Evolutionary conservation across 1,140 invertebrate genomes (phyloP).

Genomic region (Atopsyche davidsoni): DNA sequence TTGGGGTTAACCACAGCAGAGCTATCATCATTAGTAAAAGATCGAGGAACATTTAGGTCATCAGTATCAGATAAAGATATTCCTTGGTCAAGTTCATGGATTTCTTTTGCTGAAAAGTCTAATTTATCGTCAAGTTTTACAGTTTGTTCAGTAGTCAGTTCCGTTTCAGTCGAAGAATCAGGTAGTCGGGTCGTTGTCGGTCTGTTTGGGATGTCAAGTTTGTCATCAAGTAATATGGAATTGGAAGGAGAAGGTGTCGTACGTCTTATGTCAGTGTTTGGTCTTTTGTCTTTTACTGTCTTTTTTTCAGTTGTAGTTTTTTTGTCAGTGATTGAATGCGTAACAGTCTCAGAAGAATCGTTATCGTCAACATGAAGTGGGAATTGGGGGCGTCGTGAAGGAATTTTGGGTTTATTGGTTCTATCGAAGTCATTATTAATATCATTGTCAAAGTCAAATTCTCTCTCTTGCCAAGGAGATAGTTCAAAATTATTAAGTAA

Average conservation of each 20-base stretch:
- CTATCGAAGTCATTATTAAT: slow-evolving; percentile 37
- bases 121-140: slow-evolving; percentile 47
- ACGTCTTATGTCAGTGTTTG: slow-evolving; percentile 29
- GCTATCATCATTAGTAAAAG: not conserved
- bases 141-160: slow-evolving; percentile 24
- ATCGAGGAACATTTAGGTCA: not conserved
- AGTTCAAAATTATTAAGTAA: slow-evolving; percentile 67
- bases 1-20: not conserved
- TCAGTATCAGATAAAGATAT: not conserved
- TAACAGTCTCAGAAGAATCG: slow-evolving; percentile 13
- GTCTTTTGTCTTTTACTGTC: slow-evolving; percentile 30
- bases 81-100: slow-evolving; percentile 2
- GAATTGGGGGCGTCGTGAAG: slow-evolving; percentile 18
- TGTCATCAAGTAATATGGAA: slow-evolving; percentile 21
- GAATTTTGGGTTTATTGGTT: slow-evolving; percentile 19
- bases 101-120: slow-evolving; percentile 44
- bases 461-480: slow-evolving; percentile 52
- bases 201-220: slow-evolving; percentile 29
- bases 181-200: slow-evolving; percentile 21
- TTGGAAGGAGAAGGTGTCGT: slow-evolving; percentile 23
- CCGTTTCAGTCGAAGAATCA: slow-evolving; percentile 27
- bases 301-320: slow-evolving; percentile 30
- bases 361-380: slow-evolving; percentile 20
- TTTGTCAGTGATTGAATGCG: slow-evolving; percentile 29
- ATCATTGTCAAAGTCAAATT: slow-evolving; percentile 22